These are phyloP conservation scores for Panurus biarmicus DNA, from an alignment of 2,113 vertebrate species.

Conservation along the genomic window DNA sequence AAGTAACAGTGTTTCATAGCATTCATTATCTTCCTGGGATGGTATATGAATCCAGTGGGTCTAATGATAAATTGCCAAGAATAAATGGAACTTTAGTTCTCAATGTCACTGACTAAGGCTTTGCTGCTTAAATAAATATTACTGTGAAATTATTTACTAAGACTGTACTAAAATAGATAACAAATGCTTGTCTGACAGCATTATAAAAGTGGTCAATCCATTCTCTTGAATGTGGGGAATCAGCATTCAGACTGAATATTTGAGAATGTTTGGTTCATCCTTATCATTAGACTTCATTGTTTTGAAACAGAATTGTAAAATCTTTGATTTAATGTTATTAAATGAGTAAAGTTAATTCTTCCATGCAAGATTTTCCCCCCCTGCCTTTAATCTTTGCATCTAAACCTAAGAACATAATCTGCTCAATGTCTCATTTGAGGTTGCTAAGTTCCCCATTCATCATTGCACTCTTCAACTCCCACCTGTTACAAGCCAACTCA, in stretches of 20 bases:
- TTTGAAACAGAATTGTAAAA: background rate
- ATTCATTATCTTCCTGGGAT: background rate
- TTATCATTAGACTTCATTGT: background rate
- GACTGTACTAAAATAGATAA: background rate
- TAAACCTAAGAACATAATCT: background rate
- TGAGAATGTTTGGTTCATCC: background rate
- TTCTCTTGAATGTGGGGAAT: background rate
- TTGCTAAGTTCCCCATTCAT: background rate
- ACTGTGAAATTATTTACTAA: constrained; percentile 19
- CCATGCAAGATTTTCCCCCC: background rate
- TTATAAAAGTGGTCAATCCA: background rate
- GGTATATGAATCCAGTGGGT: background rate
- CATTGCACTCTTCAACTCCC: background rate
- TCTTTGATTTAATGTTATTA: background rate
- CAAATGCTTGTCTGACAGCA: background rate
- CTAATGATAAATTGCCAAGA: background rate
- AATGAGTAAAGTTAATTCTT: background rate
- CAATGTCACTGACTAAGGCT: background rate
- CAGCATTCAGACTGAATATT: background rate
- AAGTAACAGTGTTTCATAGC: background rate
- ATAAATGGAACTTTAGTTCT: background rate
- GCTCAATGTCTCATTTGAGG: background rate
- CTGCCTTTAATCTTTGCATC: background rate
- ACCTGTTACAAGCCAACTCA: background rate
- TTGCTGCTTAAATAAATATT: constrained; percentile 12